Evolutionary conservation across 1,140 invertebrate species (phyloP).

Genomic region (Neodiprion lecontei): DNA sequence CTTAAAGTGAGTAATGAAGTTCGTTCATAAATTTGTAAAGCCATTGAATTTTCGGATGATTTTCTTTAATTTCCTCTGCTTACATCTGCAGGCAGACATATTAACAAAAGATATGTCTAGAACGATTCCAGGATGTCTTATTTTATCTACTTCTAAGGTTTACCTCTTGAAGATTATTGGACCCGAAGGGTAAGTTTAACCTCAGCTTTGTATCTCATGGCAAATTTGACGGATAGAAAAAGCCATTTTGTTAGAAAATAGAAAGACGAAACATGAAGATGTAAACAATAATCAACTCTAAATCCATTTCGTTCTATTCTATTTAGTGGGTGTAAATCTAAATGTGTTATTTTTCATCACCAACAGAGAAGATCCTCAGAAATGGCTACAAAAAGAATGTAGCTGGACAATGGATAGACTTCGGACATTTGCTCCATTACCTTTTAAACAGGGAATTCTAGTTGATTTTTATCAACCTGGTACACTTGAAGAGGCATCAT

Average conservation of each 20-base stretch:
- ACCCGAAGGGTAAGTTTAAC: slow-evolving; percentile 56
- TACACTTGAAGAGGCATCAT: slow-evolving; percentile 40
- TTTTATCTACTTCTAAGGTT: slow-evolving; percentile 63
- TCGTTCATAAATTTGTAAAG: background rate
- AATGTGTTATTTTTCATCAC: slow-evolving; percentile 12
- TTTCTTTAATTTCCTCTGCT: slow-evolving; percentile 18
- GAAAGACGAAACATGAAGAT: too few species aligned
- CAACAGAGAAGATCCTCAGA: slow-evolving; percentile 54
- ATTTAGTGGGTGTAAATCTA: slow-evolving; percentile 31
- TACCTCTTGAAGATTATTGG: slow-evolving; percentile 63
- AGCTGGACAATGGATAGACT: slow-evolving; percentile 58
- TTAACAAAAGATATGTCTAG: slow-evolving; percentile 48
- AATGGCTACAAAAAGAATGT: slow-evolving; percentile 54
- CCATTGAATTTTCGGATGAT: background rate
- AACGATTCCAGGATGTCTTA: slow-evolving; percentile 60
- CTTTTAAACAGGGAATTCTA: slow-evolving; percentile 57
- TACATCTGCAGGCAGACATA: slow-evolving; percentile 50
- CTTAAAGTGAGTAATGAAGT: slow-evolving; percentile 50
- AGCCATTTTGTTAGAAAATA: slow-evolving; percentile 10
- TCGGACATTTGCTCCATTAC: slow-evolving; percentile 51
- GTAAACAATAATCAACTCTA: too few species aligned
- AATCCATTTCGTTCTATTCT: slow-evolving; percentile 37
- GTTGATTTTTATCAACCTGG: slow-evolving; percentile 52
- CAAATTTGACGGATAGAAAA: slow-evolving; percentile 38
- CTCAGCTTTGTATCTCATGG: slow-evolving; percentile 37